Percentiles rank a stretch among this genome's conserved stretches.
These are phyloP conservation scores for Heliconius eleuchia DNA, from an alignment of 1,140 invertebrate species.

Conservation along the genomic window DNA sequence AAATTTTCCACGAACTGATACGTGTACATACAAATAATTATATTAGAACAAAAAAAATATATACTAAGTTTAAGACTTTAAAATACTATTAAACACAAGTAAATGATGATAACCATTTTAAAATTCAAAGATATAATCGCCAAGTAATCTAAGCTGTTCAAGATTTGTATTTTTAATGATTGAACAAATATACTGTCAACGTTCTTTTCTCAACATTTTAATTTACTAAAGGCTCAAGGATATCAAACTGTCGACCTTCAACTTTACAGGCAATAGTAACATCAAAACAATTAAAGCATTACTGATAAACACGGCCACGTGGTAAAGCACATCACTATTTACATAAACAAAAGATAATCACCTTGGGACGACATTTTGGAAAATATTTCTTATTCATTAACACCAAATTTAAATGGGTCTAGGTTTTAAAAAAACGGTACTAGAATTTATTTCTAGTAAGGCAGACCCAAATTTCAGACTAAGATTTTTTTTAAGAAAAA, in stretches of 20 bases:
- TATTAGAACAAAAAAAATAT: too few species aligned
- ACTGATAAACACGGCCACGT: not conserved
- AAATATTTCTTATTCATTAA: constrained; percentile 20
- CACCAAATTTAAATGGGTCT: not conserved
- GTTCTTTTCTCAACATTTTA: too few species aligned
- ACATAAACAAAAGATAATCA: constrained; percentile 22
- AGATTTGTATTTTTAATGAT: too few species aligned
- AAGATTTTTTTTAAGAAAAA: not conserved
- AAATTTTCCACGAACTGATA: not conserved
- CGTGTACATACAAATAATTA: not conserved
- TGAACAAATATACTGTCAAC: too few species aligned
- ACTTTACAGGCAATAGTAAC: not conserved
- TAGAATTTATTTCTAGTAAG: not conserved
- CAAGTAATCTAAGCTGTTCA: too few species aligned
- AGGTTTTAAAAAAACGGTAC: not conserved
- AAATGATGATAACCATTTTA: too few species aligned
- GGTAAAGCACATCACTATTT: not conserved
- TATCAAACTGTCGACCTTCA: not conserved
- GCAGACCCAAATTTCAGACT: not conserved
- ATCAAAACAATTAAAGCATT: too few species aligned
- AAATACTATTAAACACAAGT: too few species aligned
- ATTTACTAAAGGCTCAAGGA: not conserved
- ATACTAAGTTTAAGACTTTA: too few species aligned
- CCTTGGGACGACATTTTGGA: constrained; percentile 29
- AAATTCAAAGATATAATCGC: too few species aligned